phyloP scores from a whole-genome alignment of 2,797 vertebrate genomes.

The Scleropages formosus region DNA sequence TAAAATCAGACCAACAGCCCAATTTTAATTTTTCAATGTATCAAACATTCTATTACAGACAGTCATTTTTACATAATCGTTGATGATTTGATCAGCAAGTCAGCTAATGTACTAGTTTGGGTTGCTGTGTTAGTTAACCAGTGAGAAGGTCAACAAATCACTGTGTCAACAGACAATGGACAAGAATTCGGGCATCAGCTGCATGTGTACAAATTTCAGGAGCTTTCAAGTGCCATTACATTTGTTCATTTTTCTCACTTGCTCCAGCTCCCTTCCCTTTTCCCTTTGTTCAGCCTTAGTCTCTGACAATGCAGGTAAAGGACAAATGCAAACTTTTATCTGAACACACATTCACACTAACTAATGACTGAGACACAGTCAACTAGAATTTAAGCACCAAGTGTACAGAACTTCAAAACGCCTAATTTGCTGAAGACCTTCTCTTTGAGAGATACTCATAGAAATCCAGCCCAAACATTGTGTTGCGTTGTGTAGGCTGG shows the following conservation, averaged over 20 bases:
- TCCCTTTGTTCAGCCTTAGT: too few relatives aligned
- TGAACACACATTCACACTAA: constrained; percentile 19
- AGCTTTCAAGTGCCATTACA: too few relatives aligned
- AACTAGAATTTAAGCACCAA: neutral
- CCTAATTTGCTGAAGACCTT: neutral
- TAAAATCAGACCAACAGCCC: too few relatives aligned
- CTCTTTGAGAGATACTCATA: neutral
- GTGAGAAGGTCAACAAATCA: neutral
- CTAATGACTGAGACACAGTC: neutral
- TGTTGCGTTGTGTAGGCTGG: too few relatives aligned
- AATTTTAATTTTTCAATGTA: too few relatives aligned
- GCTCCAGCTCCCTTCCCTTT: too few relatives aligned
- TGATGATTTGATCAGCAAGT: too few relatives aligned
- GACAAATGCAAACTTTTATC: constrained; percentile 4
- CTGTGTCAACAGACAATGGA: neutral
- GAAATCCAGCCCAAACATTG: too few relatives aligned
- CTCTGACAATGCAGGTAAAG: neutral
- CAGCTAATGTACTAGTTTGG: neutral
- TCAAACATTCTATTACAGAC: too few relatives aligned
- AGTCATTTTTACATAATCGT: too few relatives aligned
- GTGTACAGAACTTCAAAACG: neutral
- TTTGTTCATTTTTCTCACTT: too few relatives aligned
- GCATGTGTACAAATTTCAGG: too few relatives aligned
- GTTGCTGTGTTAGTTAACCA: neutral
- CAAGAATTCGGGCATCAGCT: neutral